Evolutionary conservation across 23 tunicate genomes (phyloP).

Genomic region (Trididemnum clinides): DNA sequence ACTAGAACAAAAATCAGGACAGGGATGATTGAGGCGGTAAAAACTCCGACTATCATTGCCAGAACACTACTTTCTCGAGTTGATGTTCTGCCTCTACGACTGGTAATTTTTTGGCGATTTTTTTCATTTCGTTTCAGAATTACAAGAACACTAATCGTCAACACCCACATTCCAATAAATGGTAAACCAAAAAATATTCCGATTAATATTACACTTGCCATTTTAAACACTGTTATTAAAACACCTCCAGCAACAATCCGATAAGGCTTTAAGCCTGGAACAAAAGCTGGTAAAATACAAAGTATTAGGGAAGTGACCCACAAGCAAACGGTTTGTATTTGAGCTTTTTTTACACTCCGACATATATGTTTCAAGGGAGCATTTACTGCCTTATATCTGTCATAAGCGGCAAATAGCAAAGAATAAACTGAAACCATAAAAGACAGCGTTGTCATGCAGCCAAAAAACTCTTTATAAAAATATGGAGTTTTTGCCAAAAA

Average conservation of each 20-base stretch:
- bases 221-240: neutral
- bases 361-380: slow-evolving; percentile 29
- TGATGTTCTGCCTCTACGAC: neutral
- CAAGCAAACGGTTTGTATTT: neutral
- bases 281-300: slow-evolving; percentile 21
- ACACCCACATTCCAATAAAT: slow-evolving; percentile 23
- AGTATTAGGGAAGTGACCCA: slow-evolving; percentile 22
- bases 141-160: neutral
- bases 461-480: neutral
- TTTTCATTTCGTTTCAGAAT: slow-evolving; percentile 34
- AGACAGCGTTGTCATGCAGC: slow-evolving; percentile 40
- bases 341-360: slow-evolving; percentile 22
- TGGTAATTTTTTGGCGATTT: neutral
- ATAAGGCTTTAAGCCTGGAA: neutral
- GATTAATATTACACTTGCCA: neutral
- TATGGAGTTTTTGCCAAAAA: too few relatives aligned
- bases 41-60: slow-evolving; percentile 10
- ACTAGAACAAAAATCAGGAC: neutral
- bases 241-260: slow-evolving; percentile 10
- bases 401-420: slow-evolving; percentile 36
- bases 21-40: slow-evolving; percentile 40
- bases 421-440: slow-evolving; percentile 40
- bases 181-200: slow-evolving; percentile 32
- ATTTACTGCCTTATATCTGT: slow-evolving; percentile 37
- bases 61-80: neutral